These are phyloP conservation scores for Polymixis lichenea DNA, from an alignment of 2,888 invertebrate genomes.

Conservation along the genomic window DNA sequence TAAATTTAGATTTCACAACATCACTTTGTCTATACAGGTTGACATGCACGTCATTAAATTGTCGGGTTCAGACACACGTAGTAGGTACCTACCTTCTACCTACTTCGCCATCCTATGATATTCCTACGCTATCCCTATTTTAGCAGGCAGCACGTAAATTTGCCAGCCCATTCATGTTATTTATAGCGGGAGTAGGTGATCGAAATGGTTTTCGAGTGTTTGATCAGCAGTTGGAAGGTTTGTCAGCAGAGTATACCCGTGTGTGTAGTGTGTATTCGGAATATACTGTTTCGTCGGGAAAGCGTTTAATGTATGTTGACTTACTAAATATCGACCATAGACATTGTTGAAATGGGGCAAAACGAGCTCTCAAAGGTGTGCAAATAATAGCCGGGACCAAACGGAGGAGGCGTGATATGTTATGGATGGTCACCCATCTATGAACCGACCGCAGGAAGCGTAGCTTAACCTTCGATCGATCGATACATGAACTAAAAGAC, in stretches of 20 bases:
- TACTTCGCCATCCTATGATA: slow-evolving; percentile 30
- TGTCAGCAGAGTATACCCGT: not conserved
- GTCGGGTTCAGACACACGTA: not conserved
- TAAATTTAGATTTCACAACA: slow-evolving; percentile 14
- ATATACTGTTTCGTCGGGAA: not conserved
- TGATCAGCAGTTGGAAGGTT: slow-evolving; percentile 39
- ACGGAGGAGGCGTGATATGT: no score
- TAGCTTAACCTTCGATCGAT: no score
- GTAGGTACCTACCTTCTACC: no score
- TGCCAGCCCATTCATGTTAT: slow-evolving; percentile 48
- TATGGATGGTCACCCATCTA: no score
- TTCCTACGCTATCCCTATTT: slow-evolving; percentile 31
- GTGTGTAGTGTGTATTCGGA: not conserved
- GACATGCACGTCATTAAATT: slow-evolving; percentile 16
- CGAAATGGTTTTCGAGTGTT: slow-evolving; percentile 40
- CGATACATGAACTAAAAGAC: no score
- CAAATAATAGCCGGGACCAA: no score
- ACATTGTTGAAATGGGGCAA: not conserved
- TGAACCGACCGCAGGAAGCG: no score
- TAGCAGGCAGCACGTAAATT: slow-evolving; percentile 45
- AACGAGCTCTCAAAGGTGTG: not conserved
- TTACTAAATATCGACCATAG: not conserved
- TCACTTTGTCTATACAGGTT: slow-evolving; percentile 29
- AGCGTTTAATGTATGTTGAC: not conserved
- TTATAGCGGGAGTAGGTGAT: slow-evolving; percentile 46